Conservation (phyloP, 1,140 invertebrate genomes). For the Oreohelix idahoensis region DNA sequence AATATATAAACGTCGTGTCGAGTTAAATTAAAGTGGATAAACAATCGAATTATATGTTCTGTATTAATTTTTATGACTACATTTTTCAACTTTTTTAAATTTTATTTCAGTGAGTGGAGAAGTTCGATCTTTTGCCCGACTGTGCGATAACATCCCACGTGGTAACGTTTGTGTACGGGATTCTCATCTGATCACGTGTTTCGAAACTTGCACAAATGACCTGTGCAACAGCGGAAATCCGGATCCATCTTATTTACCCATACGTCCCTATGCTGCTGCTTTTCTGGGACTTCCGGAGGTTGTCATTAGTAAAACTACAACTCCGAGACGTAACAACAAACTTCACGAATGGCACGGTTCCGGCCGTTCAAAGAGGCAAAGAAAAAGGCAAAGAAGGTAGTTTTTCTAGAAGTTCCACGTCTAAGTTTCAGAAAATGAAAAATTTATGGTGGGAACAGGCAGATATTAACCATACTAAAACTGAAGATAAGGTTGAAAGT, state of each 20-base stretch:
- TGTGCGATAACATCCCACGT: conserved; percentile 46
- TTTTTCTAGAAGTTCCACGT: too few species aligned
- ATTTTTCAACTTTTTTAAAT: conserved; percentile 21
- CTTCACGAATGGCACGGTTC: too few species aligned
- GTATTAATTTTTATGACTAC: not conserved
- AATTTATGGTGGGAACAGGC: not conserved
- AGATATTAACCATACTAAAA: not conserved
- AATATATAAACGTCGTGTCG: too few species aligned
- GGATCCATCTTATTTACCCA: conserved; percentile 38
- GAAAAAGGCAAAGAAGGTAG: too few species aligned
- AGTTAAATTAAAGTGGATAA: too few species aligned
- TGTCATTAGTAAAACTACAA: too few species aligned
- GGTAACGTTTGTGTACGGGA: conserved; percentile 48
- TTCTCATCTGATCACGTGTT: conserved; percentile 47
- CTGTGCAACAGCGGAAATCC: conserved; percentile 51
- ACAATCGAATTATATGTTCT: too few species aligned
- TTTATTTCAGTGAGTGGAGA: conserved; percentile 39
- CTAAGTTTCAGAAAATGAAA: not conserved
- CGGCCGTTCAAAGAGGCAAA: too few species aligned
- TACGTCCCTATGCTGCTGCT: conserved; percentile 29
- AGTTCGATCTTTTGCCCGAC: conserved; percentile 47
- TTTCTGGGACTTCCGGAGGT: conserved; percentile 1
- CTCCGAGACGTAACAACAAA: too few species aligned
- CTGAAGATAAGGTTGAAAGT: not conserved
- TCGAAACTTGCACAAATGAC: conserved; percentile 46